Evolutionary conservation across 2,888 invertebrate genomes (phyloP), one percentile per base, ranked within the genome.

Genomic region (Oscheius onirici): DNA sequence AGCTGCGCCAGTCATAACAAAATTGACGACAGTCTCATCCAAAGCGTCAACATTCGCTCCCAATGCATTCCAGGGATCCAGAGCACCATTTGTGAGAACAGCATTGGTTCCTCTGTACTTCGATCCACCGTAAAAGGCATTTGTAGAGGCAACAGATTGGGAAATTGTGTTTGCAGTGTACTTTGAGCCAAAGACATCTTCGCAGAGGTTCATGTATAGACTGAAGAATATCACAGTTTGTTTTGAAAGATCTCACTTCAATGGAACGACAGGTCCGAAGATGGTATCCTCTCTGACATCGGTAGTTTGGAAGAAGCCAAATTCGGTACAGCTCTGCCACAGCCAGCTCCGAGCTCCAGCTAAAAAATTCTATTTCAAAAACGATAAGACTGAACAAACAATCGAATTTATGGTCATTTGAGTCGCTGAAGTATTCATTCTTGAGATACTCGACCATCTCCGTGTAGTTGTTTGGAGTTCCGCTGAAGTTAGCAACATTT

Each of bases 281-380:
- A 84, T 65, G 10, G 75, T 75, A n/a, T 72, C 67, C 28, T 89
- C 85, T 0, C 82, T 63, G 75, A 67, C 70, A 57, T 92, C 91
- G 0, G 95, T 94, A 0, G 95, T 93, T 90, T 97, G 96, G 89
- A 92, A 97, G 89, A 93, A 97, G 34, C 95, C 96, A 88, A 96
- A 97, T 88, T 97, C 97, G 0, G 93, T 94, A 88, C 96, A 97
- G 0, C 95, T 95, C 89, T 96, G 96, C 88, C 95, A 96, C 72
- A 91, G 92, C 96, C 96, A 96, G 85, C 94, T 93, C 0, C 95
- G 92, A 15, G 69, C 66, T 2, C 74, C 80, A 1, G 61, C 80
- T 67, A 24, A 40, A 67, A 52, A 2, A n/a, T 13, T 8, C 10
- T 3, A 20, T 40, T n/a, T 41, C n/a, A 28, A 26, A 26, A 8